phyloP scores from a whole-genome alignment of 1,140 invertebrate genomes.

The Drosophila suzukii region DNA sequence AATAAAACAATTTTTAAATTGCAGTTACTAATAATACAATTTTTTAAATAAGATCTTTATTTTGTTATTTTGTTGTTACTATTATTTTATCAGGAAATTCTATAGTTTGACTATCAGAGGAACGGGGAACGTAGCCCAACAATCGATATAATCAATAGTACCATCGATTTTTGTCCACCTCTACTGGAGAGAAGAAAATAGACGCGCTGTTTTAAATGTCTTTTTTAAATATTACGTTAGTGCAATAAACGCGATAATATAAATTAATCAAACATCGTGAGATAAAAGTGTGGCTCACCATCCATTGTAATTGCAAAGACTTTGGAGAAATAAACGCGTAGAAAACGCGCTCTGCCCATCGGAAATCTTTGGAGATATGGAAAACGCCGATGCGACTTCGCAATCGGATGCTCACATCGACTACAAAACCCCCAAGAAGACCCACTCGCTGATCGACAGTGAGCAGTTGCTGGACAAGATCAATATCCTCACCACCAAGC shows the following conservation, averaged over 20 bases:
- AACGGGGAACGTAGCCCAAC: not conserved
- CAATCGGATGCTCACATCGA: slow-evolving; percentile 62
- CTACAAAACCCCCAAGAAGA: slow-evolving; percentile 79
- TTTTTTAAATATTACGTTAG: slow-evolving; percentile 16
- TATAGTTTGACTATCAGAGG: too few relatives aligned
- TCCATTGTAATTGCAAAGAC: not conserved
- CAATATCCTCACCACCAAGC: slow-evolving; percentile 78
- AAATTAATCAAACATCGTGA: too few relatives aligned
- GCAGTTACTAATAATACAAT: too few relatives aligned
- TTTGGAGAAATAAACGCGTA: not conserved
- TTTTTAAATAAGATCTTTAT: too few relatives aligned
- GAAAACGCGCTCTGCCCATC: not conserved
- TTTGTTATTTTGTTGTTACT: too few relatives aligned
- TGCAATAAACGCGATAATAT: slow-evolving; percentile 6
- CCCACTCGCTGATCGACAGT: slow-evolving; percentile 61
- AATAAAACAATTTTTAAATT: too few relatives aligned
- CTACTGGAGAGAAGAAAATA: slow-evolving; percentile 2
- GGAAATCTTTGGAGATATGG: slow-evolving; percentile 45
- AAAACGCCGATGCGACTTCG: slow-evolving; percentile 53
- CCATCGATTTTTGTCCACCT: not conserved
- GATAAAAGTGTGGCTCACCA: not conserved
- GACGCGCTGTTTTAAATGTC: slow-evolving; percentile 51
- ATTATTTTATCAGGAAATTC: too few relatives aligned
- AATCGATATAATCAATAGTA: not conserved
- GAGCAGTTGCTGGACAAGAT: slow-evolving; percentile 77